A percentile compares a stretch with the other conserved stretches of the same genome.
These are phyloP conservation scores for Tursiops truncatus DNA, from an alignment of 2,113 vertebrate species.

Conservation along the genomic window DNA sequence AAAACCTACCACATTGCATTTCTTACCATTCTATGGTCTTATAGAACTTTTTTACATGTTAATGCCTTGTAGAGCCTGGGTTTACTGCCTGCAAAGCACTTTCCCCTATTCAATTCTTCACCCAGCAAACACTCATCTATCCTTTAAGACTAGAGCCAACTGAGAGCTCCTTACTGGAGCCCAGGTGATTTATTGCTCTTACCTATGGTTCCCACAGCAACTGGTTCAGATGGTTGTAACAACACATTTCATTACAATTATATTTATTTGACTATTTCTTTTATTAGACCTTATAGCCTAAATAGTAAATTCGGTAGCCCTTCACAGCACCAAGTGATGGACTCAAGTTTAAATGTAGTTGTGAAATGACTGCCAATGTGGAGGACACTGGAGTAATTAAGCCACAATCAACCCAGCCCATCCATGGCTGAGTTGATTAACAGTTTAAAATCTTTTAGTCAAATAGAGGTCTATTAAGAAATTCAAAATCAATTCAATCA, in stretches of 20 bases:
- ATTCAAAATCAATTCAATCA: conserved; percentile 23
- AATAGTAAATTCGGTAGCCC: background rate
- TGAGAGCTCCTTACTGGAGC: background rate
- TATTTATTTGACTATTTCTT: background rate
- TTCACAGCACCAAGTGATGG: background rate
- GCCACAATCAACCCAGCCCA: background rate
- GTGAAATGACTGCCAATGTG: background rate
- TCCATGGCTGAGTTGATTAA: conserved; percentile 23
- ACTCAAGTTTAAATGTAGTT: background rate
- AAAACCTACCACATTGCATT: background rate
- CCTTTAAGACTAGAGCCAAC: background rate
- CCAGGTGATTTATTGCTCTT: background rate
- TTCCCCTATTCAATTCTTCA: background rate
- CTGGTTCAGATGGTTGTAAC: background rate
- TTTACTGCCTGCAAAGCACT: background rate
- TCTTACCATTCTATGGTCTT: background rate
- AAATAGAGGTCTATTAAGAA: conserved; percentile 38
- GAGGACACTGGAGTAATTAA: background rate
- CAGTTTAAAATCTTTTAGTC: conserved; percentile 38
- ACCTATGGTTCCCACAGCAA: background rate
- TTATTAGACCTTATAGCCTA: background rate
- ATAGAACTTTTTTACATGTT: background rate
- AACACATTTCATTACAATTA: background rate
- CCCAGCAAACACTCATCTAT: background rate
- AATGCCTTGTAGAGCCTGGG: background rate